These are phyloP conservation scores for Cryptosula pallasiana DNA, from an alignment of 2,888 invertebrate genomes.

Conservation along the genomic window DNA sequence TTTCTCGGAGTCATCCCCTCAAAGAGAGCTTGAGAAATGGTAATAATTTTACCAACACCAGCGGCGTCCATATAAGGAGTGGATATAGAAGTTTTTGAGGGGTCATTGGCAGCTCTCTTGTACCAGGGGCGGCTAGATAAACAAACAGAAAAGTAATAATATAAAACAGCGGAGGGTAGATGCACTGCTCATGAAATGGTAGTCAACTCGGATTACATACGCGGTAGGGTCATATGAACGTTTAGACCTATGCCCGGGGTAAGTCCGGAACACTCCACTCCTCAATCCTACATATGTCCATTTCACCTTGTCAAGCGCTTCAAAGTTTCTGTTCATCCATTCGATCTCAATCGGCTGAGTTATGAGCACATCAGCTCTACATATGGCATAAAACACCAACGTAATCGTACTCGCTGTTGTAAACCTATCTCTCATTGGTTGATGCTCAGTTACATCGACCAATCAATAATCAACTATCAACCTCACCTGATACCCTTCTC, in stretches of 20 bases:
- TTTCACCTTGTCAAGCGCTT: conserved; percentile 52
- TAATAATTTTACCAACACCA: conserved; percentile 54
- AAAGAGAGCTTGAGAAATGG: conserved; percentile 54
- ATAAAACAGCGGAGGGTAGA: no score
- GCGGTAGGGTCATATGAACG: conserved; percentile 52
- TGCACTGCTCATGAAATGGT: no score
- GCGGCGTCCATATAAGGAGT: conserved; percentile 55
- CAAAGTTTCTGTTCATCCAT: conserved; percentile 49
- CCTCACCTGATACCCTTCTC: conserved; percentile 50
- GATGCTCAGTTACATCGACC: no score
- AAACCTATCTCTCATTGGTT: no score
- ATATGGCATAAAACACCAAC: no score
- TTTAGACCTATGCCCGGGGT: conserved; percentile 53
- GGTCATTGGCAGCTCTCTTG: conserved; percentile 47
- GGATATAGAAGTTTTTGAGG: conserved; percentile 52
- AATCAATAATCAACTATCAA: no score
- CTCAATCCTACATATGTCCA: conserved; percentile 54
- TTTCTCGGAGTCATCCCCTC: conserved; percentile 52
- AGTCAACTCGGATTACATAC: conserved; percentile 33
- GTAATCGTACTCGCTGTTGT: no score
- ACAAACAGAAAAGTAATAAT: neutral
- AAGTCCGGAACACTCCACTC: conserved; percentile 54
- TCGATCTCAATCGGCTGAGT: conserved; percentile 52
- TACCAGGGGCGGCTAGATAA: conserved; percentile 50
- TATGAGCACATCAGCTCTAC: conserved; percentile 53